Evolutionary conservation across 2,888 invertebrate species (phyloP).

Genomic region (Phengaris arion): DNA sequence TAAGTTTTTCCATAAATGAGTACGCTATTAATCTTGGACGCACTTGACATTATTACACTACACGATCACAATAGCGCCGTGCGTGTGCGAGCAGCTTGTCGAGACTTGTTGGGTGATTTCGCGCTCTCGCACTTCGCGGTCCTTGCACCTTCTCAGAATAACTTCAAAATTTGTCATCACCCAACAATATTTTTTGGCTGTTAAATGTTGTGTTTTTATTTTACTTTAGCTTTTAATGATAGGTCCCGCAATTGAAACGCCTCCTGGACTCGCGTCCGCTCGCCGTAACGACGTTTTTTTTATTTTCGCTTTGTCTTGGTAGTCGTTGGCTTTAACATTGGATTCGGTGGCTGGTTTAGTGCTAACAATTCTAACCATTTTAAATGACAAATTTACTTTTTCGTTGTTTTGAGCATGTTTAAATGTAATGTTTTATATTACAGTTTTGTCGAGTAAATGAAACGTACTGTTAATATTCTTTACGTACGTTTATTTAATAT

Average conservation of each 20-base stretch:
- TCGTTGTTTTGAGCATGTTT: conserved; percentile 61
- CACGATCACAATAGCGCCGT: conserved; percentile 39
- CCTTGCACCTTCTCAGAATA: conserved; percentile 51
- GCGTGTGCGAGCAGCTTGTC: conserved; percentile 68
- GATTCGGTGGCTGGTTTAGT: conserved; percentile 73
- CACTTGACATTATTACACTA: conserved; percentile 26
- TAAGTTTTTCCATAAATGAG: not conserved
- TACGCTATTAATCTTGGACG: not conserved
- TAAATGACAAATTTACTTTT: conserved; percentile 63
- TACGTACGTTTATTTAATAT: not conserved
- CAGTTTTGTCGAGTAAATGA: conserved; percentile 40
- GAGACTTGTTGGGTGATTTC: conserved; percentile 71
- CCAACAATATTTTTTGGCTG: conserved; percentile 70
- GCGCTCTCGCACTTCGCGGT: conserved; percentile 59
- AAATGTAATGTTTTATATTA: conserved; percentile 52
- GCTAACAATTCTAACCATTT: conserved; percentile 73
- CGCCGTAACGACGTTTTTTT: conserved; percentile 76
- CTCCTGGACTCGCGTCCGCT: conserved; percentile 76
- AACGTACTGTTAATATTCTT: not conserved
- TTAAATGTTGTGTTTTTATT: conserved; percentile 69
- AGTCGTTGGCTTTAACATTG: conserved; percentile 75
- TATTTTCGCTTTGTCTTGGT: conserved; percentile 77
- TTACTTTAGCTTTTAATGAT: conserved; percentile 60
- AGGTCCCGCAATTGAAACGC: conserved; percentile 59
- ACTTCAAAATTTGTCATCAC: conserved; percentile 57